These are phyloP conservation scores for Drosophila auraria DNA, from an alignment of 1,140 invertebrate species.

Conservation along the genomic window DNA sequence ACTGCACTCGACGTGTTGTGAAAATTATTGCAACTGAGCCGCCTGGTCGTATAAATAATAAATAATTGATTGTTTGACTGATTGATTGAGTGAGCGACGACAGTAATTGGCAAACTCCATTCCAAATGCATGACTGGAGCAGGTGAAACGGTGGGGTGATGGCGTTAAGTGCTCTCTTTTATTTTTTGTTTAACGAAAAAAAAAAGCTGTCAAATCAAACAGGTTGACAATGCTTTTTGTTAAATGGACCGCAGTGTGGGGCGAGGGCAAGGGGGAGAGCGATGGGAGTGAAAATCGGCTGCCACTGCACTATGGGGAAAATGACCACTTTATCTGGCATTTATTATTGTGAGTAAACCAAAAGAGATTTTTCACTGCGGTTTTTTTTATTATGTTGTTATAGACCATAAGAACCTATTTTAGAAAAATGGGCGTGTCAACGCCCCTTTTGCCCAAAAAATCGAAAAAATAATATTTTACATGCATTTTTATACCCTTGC, in stretches of 20 bases:
- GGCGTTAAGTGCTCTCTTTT: slow-evolving; percentile 22
- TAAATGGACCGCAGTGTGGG: slow-evolving; percentile 11
- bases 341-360: too few species aligned
- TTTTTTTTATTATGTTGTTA: too few species aligned
- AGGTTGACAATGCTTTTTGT: slow-evolving; percentile 43
- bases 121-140: slow-evolving; percentile 26
- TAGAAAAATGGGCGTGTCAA: too few species aligned
- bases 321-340: too few species aligned
- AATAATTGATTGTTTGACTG: slow-evolving; percentile 52
- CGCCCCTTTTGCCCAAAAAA: too few species aligned
- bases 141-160: slow-evolving; percentile 14
- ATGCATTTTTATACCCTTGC: too few species aligned
- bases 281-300: background rate
- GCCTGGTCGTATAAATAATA: slow-evolving; percentile 34
- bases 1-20: slow-evolving; percentile 21
- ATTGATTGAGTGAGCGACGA: slow-evolving; percentile 51
- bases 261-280: background rate
- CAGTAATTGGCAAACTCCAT: slow-evolving; percentile 51
- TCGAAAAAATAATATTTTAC: too few species aligned
- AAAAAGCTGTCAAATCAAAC: slow-evolving; percentile 45
- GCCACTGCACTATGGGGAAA: too few species aligned
- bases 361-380: too few species aligned
- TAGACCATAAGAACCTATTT: too few species aligned
- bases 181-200: too few species aligned
- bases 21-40: slow-evolving; percentile 37